Evolutionary conservation across 1,140 invertebrate species (phyloP), one percentile per base, ranked within the genome.

Genomic region (Bombus affinis): DNA sequence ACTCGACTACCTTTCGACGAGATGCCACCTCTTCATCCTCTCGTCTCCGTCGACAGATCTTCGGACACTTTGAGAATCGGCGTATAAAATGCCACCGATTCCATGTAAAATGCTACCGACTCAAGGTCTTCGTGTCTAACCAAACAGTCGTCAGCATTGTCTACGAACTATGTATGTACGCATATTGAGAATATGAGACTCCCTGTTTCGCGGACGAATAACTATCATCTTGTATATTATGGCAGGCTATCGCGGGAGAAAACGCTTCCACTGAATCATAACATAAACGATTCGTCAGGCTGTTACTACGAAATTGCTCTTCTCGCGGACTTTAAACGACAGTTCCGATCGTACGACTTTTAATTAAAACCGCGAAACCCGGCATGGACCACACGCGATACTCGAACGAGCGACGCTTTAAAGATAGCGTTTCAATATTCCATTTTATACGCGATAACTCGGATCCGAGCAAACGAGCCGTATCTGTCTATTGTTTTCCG

Each of bases 361-460:
- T 88, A 81, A 65, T 66, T 88, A 79, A 76, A 81, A 53, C 5
- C 47, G 47, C 35, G 47, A 25, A 42, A 47, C 42, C 13, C 12
- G 13, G 2, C 25, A 10, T 42, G 66, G 47, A 88, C 68, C 66
- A 87, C 81, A 85, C 77, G 59, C 53, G 70, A 32, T 77, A 72
- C 83, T 22, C 3, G 44, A 62, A 32, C 28, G n/a, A 18, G 28
- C 74, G 47, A 88, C 65, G 78, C 79, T 89, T 81, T 77, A 80
- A 80, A 72, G 73, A 37, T 57, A 35, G 18, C 57, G 37, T 57
- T 53, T 62, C 79, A 47, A 35, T 75, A 59, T 88, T 65, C 53
- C 59, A 57, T 75, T 87, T 88, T 88, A 84, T 76, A 37, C 32
- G 71, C 32, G 66, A 84, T 80, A 88, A 88, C 76, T 80, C 68